These are phyloP conservation scores for Cricetomys ansorgei DNA, from an alignment of 2,113 vertebrate genomes.

Conservation along the genomic window DNA sequence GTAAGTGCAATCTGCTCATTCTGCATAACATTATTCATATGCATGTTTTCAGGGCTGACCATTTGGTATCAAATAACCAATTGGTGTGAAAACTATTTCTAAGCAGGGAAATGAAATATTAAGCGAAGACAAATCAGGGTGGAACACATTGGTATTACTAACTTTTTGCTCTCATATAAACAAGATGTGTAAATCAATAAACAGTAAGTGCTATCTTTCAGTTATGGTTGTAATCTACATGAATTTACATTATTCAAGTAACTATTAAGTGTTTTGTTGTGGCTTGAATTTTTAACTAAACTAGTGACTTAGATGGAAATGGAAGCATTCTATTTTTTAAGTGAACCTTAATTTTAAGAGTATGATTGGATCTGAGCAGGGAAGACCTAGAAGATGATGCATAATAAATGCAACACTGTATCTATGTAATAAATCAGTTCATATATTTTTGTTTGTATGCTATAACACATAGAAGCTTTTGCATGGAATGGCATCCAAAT, in stretches of 20 bases:
- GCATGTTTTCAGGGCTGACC: too few relatives aligned
- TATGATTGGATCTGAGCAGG: neutral
- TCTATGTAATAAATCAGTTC: neutral
- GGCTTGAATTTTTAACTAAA: slow-evolving; percentile 43
- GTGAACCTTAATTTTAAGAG: slow-evolving; percentile 19
- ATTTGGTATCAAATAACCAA: too few relatives aligned
- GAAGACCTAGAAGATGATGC: neutral
- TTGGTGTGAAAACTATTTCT: neutral
- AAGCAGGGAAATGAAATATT: neutral
- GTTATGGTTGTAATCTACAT: neutral
- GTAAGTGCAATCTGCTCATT: too few relatives aligned
- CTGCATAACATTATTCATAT: too few relatives aligned
- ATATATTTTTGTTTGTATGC: neutral
- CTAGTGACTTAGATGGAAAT: slow-evolving; percentile 13
- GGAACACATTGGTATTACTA: slow-evolving; percentile 15
- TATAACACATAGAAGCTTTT: neutral
- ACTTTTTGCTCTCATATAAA: slow-evolving; percentile 20
- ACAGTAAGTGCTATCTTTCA: neutral
- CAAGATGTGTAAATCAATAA: neutral
- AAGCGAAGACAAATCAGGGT: neutral
- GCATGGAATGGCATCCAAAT: neutral
- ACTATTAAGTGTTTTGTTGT: neutral
- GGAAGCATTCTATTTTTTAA: neutral
- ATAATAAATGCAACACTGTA: neutral
- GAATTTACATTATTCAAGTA: slow-evolving; percentile 24